phyloP scores from a whole-genome alignment of 2,113 vertebrate genomes.

The Malurus alboscapulatus region DNA sequence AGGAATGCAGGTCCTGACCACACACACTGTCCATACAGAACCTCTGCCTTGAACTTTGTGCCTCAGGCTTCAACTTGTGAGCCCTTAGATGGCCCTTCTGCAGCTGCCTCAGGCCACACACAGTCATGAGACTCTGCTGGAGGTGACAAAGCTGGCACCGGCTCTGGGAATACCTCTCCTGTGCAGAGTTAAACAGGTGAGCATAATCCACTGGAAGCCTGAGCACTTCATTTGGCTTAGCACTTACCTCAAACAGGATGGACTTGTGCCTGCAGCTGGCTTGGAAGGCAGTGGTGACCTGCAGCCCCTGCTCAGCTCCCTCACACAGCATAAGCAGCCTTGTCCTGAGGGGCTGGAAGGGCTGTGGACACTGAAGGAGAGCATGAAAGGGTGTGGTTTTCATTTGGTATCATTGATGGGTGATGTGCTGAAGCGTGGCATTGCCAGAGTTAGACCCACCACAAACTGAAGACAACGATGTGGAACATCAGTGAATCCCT shows the following conservation, averaged over 20 bases:
- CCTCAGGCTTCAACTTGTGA: not conserved
- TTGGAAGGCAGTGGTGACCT: not conserved
- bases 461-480: not conserved
- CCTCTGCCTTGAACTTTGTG: not conserved
- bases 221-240: not conserved
- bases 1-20: slow-evolving; percentile 8
- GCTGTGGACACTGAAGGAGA: not conserved
- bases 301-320: not conserved
- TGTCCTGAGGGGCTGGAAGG: not conserved
- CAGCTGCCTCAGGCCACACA: slow-evolving; percentile 24
- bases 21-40: not conserved
- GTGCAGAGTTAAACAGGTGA: not conserved
- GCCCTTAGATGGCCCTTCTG: not conserved
- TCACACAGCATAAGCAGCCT: not conserved
- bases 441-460: not conserved
- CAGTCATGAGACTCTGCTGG: not conserved
- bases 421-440: not conserved
- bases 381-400: not conserved
- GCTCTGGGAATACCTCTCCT: not conserved
- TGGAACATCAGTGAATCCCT: not conserved
- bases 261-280: not conserved
- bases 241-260: not conserved
- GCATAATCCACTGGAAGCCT: not conserved
- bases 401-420: not conserved
- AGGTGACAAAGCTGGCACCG: not conserved